Base-by-base conservation (phyloP, 2,113 vertebrate genomes). In the Triplophysa siluroides region DNA sequence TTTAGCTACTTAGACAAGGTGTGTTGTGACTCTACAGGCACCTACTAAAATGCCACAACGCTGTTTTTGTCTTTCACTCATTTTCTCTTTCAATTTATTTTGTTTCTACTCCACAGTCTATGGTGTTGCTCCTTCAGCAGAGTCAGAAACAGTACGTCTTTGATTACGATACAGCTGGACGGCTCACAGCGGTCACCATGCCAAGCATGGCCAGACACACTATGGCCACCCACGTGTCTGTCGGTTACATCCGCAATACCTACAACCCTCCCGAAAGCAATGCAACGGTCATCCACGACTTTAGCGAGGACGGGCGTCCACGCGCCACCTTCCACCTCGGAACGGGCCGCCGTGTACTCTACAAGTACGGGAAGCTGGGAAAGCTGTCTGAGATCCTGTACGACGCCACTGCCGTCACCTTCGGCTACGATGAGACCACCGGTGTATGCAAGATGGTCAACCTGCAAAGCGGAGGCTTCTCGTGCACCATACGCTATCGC, bases 361-460 rank as follows among this genome's bases (percentile, higher is more conserved):
- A 96, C 89, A 95, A 94, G 85, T 96, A 96, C 0, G 95, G 95
- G 8, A 96, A 95, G 67, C 90, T 95, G 0, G 94, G 93, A 78
- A 96, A 95, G 87, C 87, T 96, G 8, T 95, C 95, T 0, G 95
- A 96, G 85, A 93, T 96, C 0, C 90, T 96, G 78, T 96, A 96
- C 0, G 95, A 96, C 87, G 94, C 95, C 47, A 96, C 95, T 0
- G 94, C 94, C 0, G 94, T 96, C 77, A 95, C 94, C 58, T 96
- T 96, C 18, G 94, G 95, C 0, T 96, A 95, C 0, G 95, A 96
- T 1, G 95, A 96, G 86, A 95, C 93, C 0, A 92, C 95, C 0
- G 94, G 95, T 0, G 94, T 96, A 52, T 89, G 96, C 45, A 96
- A 96, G 86, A 95, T 96, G 95, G 95, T 96, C 68, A 96, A 93